A percentile compares a stretch with the other conserved stretches of the same genome.
Evolutionary conservation across 2,113 vertebrate species (phyloP).

Genomic region (Pseudopodoces humilis): DNA sequence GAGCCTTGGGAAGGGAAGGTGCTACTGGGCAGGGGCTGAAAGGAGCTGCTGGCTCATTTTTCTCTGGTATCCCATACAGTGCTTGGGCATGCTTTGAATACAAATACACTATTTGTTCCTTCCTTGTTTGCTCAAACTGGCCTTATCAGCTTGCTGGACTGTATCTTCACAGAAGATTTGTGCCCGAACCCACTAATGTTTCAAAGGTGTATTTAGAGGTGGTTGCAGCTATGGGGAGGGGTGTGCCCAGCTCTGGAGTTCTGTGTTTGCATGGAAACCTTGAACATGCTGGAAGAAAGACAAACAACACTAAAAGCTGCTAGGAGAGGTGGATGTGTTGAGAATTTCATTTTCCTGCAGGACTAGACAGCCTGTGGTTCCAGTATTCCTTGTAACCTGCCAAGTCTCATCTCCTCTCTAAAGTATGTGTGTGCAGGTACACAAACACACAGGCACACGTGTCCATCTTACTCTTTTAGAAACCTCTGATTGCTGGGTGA

Average conservation of each 20-base stretch:
- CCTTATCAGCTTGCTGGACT: neutral
- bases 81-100: neutral
- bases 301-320: neutral
- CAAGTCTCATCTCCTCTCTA: neutral
- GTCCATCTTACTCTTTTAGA: neutral
- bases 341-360: neutral
- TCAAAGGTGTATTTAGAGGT: neutral
- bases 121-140: neutral
- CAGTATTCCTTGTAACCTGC: neutral
- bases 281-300: neutral
- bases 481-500: neutral
- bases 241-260: neutral
- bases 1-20: neutral
- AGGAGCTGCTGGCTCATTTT: neutral
- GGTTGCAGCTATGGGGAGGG: neutral
- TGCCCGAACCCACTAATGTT: neutral
- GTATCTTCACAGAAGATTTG: neutral
- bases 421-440: too few relatives aligned
- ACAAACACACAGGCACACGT: neutral
- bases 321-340: neutral
- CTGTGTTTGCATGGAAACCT: neutral
- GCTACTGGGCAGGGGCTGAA: neutral
- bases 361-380: neutral
- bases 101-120: neutral
- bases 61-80: neutral